Evolutionary conservation across 2,113 vertebrate genomes (phyloP).

Genomic region (Phyllostomus discolor): DNA sequence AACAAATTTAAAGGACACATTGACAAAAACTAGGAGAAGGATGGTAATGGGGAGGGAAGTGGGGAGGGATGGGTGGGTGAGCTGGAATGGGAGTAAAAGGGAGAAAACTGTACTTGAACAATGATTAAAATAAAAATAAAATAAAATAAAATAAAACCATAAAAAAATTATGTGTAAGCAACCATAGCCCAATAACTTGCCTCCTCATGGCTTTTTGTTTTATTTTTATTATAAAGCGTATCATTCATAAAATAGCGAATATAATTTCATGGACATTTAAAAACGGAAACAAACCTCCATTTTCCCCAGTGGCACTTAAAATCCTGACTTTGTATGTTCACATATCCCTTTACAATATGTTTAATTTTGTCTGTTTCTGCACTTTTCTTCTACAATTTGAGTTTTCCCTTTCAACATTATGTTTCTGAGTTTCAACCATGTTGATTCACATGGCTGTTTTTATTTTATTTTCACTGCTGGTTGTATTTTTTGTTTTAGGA

Average conservation of each 20-base stretch:
- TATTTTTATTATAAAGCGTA: neutral
- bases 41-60: no score
- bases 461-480: neutral
- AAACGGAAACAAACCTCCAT: neutral
- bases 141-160: no score
- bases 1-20: no score
- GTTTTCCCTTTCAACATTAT: neutral
- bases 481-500: neutral
- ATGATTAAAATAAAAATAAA: no score
- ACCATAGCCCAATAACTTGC: neutral
- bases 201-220: neutral
- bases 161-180: neutral
- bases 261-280: neutral
- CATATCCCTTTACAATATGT: neutral
- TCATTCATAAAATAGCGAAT: neutral
- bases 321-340: neutral
- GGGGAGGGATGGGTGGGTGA: no score
- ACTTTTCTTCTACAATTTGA: neutral
- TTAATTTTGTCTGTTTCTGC: neutral
- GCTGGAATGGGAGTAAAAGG: no score
- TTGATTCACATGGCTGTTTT: neutral
- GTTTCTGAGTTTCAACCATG: neutral
- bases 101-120: no score
- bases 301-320: neutral
- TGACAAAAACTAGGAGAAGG: no score